Evolutionary conservation across 1,140 invertebrate genomes (phyloP).

Genomic region (Batillaria attramentaria): DNA sequence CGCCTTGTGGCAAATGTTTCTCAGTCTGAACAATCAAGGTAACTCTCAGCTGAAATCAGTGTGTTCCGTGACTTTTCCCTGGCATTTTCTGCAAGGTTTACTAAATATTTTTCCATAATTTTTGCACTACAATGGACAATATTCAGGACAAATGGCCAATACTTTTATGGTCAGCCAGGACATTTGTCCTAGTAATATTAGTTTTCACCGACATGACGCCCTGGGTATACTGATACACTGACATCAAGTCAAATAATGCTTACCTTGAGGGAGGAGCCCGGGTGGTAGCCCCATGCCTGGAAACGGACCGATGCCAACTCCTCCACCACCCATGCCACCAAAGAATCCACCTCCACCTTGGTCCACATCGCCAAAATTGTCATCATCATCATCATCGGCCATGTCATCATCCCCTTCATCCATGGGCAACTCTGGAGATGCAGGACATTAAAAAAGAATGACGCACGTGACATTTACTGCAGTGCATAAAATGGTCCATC

Average conservation of each 20-base stretch:
- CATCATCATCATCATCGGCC: conserved; percentile 18
- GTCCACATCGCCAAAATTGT: conserved; percentile 15
- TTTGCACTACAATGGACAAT: no score
- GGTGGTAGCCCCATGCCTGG: not conserved
- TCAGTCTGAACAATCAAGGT: no score
- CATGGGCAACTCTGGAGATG: not conserved
- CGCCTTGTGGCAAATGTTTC: no score
- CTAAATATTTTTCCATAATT: no score
- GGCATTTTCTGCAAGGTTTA: no score
- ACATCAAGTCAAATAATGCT: not conserved
- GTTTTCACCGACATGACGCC: no score
- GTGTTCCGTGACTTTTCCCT: no score
- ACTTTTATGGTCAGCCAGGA: no score
- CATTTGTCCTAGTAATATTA: no score
- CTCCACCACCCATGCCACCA: conserved; percentile 13
- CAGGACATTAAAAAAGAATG: not conserved
- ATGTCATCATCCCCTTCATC: conserved; percentile 29
- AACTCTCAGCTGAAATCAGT: no score
- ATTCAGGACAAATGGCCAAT: not conserved
- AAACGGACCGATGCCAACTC: not conserved
- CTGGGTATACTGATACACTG: not conserved
- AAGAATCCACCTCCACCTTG: conserved; percentile 3
- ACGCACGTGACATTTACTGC: not conserved
- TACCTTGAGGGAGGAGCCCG: not conserved
- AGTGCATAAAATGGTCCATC: no score